These are phyloP conservation scores for Protonemura montana DNA, from an alignment of 2,888 invertebrate species.

Conservation along the genomic window DNA sequence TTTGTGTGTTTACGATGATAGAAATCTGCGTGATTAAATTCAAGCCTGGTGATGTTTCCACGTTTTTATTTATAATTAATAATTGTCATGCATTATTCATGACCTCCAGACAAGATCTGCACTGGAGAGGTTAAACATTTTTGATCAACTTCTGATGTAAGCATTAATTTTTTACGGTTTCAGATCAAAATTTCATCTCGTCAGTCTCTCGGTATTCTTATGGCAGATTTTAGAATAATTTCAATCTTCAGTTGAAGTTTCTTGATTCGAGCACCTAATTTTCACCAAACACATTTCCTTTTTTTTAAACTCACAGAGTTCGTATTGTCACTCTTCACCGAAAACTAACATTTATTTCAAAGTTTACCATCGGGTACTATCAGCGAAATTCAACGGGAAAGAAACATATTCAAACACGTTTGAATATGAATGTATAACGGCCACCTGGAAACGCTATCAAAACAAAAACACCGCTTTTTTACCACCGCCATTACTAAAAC, in stretches of 20 bases:
- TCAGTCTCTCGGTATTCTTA: background rate
- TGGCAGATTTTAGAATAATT: too few relatives aligned
- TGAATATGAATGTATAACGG: too few relatives aligned
- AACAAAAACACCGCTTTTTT: background rate
- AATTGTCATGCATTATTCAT: background rate
- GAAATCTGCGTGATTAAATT: background rate
- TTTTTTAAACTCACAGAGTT: background rate
- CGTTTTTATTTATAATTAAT: background rate
- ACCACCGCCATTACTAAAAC: background rate
- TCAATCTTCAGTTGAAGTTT: background rate
- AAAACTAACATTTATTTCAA: background rate
- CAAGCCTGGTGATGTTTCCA: background rate
- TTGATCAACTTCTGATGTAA: background rate
- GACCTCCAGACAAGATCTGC: background rate
- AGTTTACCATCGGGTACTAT: background rate
- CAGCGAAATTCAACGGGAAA: too few relatives aligned
- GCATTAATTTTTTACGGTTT: background rate
- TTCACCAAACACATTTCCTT: background rate
- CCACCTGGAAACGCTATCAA: background rate
- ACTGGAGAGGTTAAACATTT: background rate
- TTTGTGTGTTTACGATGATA: background rate
- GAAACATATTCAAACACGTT: too few relatives aligned
- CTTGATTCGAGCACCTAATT: background rate
- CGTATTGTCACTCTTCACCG: background rate
- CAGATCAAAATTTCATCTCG: background rate